phyloP scores from a whole-genome alignment of 2,113 vertebrate genomes.

The Eretmodus cyanostictus region DNA sequence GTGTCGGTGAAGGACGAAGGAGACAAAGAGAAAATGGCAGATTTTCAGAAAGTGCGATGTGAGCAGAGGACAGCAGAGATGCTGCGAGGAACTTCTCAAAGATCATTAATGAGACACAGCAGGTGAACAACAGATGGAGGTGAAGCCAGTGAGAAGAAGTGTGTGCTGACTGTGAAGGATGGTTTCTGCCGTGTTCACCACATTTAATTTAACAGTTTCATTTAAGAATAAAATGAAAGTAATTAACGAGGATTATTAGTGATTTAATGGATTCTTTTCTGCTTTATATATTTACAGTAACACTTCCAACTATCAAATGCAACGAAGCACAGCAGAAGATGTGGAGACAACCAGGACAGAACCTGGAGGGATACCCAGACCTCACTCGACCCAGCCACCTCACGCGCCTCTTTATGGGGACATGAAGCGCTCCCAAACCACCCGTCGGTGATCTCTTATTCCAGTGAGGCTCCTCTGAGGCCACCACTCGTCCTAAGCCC shows the following conservation, averaged over 20 bases:
- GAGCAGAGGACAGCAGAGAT: not conserved
- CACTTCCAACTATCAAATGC: not conserved
- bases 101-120: not conserved
- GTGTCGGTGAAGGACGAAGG: not conserved
- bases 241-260: not conserved
- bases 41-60: not conserved
- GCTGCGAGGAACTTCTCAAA: not conserved
- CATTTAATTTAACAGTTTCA: fast-evolving
- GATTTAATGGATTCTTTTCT: not conserved
- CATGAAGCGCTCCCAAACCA: fast-evolving
- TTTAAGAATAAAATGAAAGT: fast-evolving
- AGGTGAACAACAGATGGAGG: not conserved
- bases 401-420: not conserved
- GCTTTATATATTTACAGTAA: fast-evolving
- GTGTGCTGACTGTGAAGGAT: not conserved
- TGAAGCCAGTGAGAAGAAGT: not conserved
- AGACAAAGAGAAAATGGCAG: not conserved
- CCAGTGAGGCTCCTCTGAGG: not conserved
- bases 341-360: not conserved
- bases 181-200: not conserved
- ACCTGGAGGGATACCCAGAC: not conserved
- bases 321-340: not conserved
- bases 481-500: not conserved
- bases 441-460: fast-evolving
- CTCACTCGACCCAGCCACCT: fast-evolving